Evolutionary conservation across 2,797 vertebrate genomes (phyloP).

Genomic region (Xenopus petersii): DNA sequence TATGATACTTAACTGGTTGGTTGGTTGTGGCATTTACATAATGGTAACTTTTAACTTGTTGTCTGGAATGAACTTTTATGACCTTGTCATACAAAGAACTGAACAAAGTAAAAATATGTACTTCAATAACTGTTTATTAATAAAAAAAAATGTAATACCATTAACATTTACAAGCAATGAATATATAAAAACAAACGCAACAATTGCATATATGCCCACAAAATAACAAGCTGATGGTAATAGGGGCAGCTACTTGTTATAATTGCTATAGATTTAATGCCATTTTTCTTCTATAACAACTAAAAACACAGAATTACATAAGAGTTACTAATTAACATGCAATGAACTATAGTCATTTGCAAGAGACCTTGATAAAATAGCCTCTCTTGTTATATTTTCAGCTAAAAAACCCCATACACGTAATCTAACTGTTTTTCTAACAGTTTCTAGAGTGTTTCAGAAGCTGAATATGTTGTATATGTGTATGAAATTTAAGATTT

Average conservation of each 20-base stretch:
- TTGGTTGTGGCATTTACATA: no score
- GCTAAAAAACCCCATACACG: no score
- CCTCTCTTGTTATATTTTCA: not conserved
- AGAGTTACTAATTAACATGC: slow-evolving; percentile 7
- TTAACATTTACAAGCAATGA: slow-evolving; percentile 40
- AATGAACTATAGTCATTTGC: not conserved
- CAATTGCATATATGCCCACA: slow-evolving; percentile 9
- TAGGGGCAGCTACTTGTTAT: slow-evolving; percentile 27
- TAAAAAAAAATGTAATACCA: slow-evolving; percentile 17
- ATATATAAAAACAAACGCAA: slow-evolving; percentile 13
- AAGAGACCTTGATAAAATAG: slow-evolving; percentile 5
- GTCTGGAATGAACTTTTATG: not conserved
- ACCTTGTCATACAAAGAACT: not conserved
- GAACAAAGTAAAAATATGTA: slow-evolving; percentile 7
- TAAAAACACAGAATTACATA: slow-evolving; percentile 9
- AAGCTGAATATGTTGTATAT: no score
- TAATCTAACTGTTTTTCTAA: no score
- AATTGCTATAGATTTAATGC: slow-evolving; percentile 15
- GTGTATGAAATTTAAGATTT: no score
- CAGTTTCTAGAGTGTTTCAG: no score
- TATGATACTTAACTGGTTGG: no score
- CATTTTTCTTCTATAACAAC: slow-evolving; percentile 5
- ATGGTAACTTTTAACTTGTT: no score
- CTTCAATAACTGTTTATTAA: slow-evolving; percentile 18
- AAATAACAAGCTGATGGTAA: slow-evolving; percentile 31